Percentiles rank a stretch among this genome's conserved stretches.
phyloP scores from a whole-genome alignment of 2,797 vertebrate genomes.

The Hydrolagus colliei region DNA sequence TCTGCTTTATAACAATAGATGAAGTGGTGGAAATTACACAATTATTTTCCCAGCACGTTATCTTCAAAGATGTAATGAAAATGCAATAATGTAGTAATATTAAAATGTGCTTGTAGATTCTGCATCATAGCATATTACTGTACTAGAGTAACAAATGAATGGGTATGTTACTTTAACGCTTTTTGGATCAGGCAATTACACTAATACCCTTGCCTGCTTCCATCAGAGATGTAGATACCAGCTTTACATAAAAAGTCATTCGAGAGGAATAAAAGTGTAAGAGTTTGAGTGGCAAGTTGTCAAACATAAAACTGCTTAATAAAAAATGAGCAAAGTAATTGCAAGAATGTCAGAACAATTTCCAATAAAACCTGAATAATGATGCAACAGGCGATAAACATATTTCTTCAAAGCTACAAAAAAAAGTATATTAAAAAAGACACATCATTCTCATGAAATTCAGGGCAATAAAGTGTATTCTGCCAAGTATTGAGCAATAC shows the following conservation, averaged over 20 bases:
- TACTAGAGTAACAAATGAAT: background rate
- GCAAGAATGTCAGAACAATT: background rate
- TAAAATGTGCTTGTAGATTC: background rate
- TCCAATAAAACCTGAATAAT: slow-evolving; percentile 5
- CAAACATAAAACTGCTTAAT: background rate
- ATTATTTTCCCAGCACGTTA: background rate
- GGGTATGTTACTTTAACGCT: background rate
- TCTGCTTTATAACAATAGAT: background rate
- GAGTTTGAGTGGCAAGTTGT: slow-evolving; percentile 9
- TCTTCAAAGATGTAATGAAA: slow-evolving; percentile 22
- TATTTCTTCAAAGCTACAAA: background rate
- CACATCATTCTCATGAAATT: background rate
- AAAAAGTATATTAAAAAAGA: background rate
- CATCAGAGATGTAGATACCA: background rate
- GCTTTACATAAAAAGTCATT: background rate
- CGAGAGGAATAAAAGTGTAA: background rate
- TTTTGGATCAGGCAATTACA: background rate
- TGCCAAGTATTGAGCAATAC: background rate
- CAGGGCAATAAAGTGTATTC: background rate
- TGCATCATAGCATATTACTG: background rate
- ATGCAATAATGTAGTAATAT: background rate
- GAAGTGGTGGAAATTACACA: slow-evolving; percentile 19
- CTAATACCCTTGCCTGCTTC: slow-evolving; percentile 12
- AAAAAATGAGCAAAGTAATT: background rate
- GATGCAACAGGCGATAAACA: background rate